Evolutionary conservation across 2,888 invertebrate species (phyloP), one percentile per base, ranked within the genome.

Genomic region (Schrankia costaestrigalis): DNA sequence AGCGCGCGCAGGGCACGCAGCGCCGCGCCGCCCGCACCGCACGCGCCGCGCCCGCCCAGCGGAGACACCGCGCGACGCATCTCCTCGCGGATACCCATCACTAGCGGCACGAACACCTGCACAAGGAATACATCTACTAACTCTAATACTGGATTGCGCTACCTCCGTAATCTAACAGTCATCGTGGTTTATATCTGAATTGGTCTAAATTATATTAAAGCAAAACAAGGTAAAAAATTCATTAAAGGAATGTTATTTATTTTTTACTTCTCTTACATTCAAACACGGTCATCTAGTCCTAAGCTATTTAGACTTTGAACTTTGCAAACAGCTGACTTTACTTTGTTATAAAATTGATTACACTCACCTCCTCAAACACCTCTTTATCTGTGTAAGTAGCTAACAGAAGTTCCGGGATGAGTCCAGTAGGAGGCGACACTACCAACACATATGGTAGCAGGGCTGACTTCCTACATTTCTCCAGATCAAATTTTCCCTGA

Each of bases 1-100:
- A 98, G 83, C 56, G 96, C 94, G 23, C 93, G 91, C 36, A 98
- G 84, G 30, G 93, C 92, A 24, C 92, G 90, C 46, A 95, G 89
- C 7, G 93, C 92, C 90, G 46, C 93, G 92, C 1, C 92, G 91
- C 34, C 92, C 90, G 46, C 95, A 86, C 42, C 13, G 93, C 92
- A 90, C 46, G 93, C 92, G 1, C 93, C 90, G 32, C 90, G 89
- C 31, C 92, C 91, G 86, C 93, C 93, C 24, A 90, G 84, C 23
- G 91, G 87, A 43, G 92, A 92, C 41, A 96, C 85, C 33, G 92
- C 91, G 57, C 93, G 93, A 0, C 96, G 80, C 61, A 95, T 87
- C 69, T 83, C 84, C 43, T 84, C 85, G 28, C 87, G 83, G 15
- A 85, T 71, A 22, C 84, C 85, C 79, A 81, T 71, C 31, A 86